Percentiles rank a stretch among this genome's conserved stretches.
These are phyloP conservation scores for Dissostichus mawsoni DNA, from an alignment of 2,113 vertebrate genomes.

Conservation along the genomic window DNA sequence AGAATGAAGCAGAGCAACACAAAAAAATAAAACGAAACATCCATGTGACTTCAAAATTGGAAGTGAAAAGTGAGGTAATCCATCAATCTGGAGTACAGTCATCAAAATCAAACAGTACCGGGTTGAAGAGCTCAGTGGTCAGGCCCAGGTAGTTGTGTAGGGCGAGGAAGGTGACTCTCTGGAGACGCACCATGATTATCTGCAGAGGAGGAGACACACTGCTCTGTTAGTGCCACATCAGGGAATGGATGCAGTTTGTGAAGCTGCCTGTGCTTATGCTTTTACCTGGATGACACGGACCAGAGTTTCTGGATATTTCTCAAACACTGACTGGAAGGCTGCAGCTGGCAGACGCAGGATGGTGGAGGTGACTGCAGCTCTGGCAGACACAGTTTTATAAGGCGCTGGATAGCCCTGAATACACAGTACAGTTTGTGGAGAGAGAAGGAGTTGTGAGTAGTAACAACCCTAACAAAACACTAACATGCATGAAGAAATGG, in stretches of 20 bases:
- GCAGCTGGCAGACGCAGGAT: constrained; percentile 90
- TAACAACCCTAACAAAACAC: not conserved
- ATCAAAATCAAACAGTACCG: constrained; percentile 74
- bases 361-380: constrained; percentile 86
- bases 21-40: not conserved
- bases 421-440: not conserved
- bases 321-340: constrained; percentile 92
- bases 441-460: not conserved
- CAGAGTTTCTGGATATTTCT: constrained; percentile 94
- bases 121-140: constrained; percentile 94
- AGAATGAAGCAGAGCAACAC: not conserved
- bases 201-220: constrained; percentile 53
- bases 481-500: not conserved
- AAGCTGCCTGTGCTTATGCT: not conserved
- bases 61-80: not conserved
- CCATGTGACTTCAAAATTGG: not conserved
- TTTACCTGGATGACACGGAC: constrained; percentile 93
- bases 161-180: constrained; percentile 94
- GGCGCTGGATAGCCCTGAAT: constrained; percentile 90
- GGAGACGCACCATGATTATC: constrained; percentile 98
- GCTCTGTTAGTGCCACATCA: not conserved
- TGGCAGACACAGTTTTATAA: constrained; percentile 93
- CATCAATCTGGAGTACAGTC: not conserved
- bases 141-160: constrained; percentile 96
- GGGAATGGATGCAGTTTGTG: not conserved